Evolutionary conservation across 2,113 vertebrate genomes (phyloP).

Genomic region (Desmodus rotundus): DNA sequence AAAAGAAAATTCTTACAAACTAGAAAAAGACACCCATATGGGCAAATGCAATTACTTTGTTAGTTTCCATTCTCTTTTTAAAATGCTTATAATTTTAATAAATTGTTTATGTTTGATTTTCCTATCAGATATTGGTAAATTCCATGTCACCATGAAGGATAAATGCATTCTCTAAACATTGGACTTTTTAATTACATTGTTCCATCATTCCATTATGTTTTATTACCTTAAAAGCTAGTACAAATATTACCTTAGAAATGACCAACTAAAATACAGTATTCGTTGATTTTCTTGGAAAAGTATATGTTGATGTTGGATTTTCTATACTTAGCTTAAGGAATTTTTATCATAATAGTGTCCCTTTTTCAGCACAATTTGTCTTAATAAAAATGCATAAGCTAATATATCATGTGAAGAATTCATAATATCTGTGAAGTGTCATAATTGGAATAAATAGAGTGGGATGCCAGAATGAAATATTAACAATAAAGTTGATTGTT

Average conservation of each 20-base stretch:
- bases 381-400: constrained; percentile 28
- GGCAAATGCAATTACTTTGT: neutral
- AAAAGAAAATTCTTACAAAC: neutral
- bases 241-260: neutral
- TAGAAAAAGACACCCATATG: neutral
- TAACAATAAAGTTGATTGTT: constrained; percentile 22
- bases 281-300: neutral
- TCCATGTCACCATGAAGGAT: neutral
- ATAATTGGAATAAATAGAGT: constrained; percentile 61
- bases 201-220: neutral
- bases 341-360: neutral
- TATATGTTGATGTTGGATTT: neutral
- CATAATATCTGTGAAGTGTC: neutral
- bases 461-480: constrained; percentile 34
- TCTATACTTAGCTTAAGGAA: neutral
- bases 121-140: neutral
- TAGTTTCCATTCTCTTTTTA: neutral
- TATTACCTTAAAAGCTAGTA: neutral
- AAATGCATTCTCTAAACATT: neutral
- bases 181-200: neutral
- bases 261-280: neutral
- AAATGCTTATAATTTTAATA: neutral
- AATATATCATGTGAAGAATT: constrained; percentile 35
- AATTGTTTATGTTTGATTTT: neutral
- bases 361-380: constrained; percentile 13